Base-by-base conservation (phyloP, 2,113 vertebrate species). In the Morone saxatilis region DNA sequence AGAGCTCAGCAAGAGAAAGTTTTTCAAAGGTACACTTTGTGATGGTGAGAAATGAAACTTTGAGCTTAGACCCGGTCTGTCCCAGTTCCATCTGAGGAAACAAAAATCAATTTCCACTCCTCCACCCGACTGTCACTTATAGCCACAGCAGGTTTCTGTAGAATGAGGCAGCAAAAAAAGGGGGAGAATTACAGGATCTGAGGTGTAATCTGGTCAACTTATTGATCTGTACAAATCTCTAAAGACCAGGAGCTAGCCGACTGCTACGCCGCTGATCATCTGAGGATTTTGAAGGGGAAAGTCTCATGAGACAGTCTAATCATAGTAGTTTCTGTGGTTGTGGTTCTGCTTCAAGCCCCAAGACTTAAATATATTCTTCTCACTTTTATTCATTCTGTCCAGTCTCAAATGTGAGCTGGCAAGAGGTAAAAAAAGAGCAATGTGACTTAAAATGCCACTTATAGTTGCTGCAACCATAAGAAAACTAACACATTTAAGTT, bases 31-130 rank as follows among this genome's bases (percentile, higher is more conserved):
- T n/a, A 3, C 0, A 2, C 10, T 17, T n/a, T 3, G 65, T 14
- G 11, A 12, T 1, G 7, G 59, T 48, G 31, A 56, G 13, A 59
- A 57, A 56, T 50, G 63, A 80, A 75, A 85, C 40, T 71, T 12
- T 51, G 25, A 13, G 40, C 25, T 17, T 56, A 7, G n/a, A 59
- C 8, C 2, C 0, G 5, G 17, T 31, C 20, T 6, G 31, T 56
- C 60, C 75, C 31, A 20, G 17, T 50, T 74, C 0, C 12, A 20
- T 45, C 71, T 36, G 36, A 72, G 10, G 59, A 75, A 80, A 75
- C 41, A 81, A 63, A 25, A 83, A 80, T 89, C 76, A 73, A 80
- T 89, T 54, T 77, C 57, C 57, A 56, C 65, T 71, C 67, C 38
- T 75, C 47, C 0, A 4, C 45, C 25, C 7, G 61, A n/a, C 59